Evolutionary conservation across 2,797 vertebrate genomes (phyloP).

Genomic region (Danio jaintianensis): DNA sequence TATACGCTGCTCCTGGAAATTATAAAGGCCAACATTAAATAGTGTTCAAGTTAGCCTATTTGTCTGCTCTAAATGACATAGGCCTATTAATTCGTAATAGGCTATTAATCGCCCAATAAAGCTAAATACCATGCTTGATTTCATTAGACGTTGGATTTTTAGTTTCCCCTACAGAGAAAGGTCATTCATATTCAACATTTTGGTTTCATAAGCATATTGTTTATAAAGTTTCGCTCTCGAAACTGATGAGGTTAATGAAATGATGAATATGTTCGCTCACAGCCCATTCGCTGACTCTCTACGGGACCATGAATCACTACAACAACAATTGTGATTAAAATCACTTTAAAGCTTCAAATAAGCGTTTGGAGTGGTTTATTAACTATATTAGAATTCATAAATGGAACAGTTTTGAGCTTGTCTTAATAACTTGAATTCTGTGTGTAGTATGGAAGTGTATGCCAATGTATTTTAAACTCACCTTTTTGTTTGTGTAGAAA

Average conservation of each 20-base stretch:
- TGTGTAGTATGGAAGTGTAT: too few species aligned
- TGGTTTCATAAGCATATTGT: neutral
- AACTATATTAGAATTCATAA: neutral
- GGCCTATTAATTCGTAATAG: too few species aligned
- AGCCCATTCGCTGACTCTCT: neutral
- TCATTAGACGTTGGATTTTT: too few species aligned
- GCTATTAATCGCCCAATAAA: too few species aligned
- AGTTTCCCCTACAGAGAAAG: too few species aligned
- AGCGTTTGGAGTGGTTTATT: neutral
- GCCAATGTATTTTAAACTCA: too few species aligned
- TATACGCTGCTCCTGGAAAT: too few species aligned
- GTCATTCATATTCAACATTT: neutral
- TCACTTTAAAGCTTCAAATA: neutral
- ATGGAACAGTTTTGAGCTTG: neutral
- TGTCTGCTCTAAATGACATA: too few species aligned
- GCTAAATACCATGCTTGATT: too few species aligned
- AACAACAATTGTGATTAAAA: constrained; percentile 1
- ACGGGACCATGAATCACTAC: neutral
- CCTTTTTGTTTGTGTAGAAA: neutral
- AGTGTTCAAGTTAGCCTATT: too few species aligned
- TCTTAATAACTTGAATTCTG: neutral
- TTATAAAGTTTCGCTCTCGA: neutral
- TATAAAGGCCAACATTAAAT: too few species aligned
- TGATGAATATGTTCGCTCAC: neutral
- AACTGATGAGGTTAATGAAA: constrained; percentile 5